Evolutionary conservation across 2,888 invertebrate species (phyloP), one percentile per base, ranked within the genome.

Genomic region (Eremobia ochroleuca): DNA sequence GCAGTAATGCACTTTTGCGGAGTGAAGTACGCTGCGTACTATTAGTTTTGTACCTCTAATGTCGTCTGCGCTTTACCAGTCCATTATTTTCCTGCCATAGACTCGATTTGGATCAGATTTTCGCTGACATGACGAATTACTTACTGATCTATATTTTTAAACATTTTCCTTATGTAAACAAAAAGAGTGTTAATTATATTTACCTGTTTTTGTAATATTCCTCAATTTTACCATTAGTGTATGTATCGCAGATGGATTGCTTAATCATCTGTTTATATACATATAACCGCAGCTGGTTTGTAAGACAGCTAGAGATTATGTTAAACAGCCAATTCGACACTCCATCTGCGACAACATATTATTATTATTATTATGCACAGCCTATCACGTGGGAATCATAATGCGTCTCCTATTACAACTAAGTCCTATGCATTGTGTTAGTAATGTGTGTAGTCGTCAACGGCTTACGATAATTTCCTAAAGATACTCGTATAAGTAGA

Each of bases 1-100:
- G 55, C 73, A 69, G 68, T 83, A 86, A 83, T 83, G 71, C 79
- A 86, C 71, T 86, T 83, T 86, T 86, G 73, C 43, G 40, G 64
- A 69, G 11, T 61, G n/a, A 11, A n/a, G 37, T 67, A 67, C 67
- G 61, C 64, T 21, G 55, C 64, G 59, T 66, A 70, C 67, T 82
- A 64, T 70, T 83, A 72, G 68, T 72, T 76, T 76, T 82, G 58
- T 82, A 59, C 65, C 40, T 55, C 18, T 69, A 13, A 64, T 73
- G 81, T 55, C 40, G 52, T 65, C 40, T 49, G 11, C 11, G 31
- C 28, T 85, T 69, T 73, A 71, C 21, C 40, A 15, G 25, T 28
- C 28, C 46, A 43, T 71, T 79, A 71, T 71, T 49, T 61, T 55
- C 28, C 15, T 76, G 43, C 5, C 21, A 40, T 31, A 28, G 2